A percentile compares a stretch with the other conserved stretches of the same genome.
Evolutionary conservation across 2,797 vertebrate species (phyloP).

Genomic region (Anguilla pacifica): DNA sequence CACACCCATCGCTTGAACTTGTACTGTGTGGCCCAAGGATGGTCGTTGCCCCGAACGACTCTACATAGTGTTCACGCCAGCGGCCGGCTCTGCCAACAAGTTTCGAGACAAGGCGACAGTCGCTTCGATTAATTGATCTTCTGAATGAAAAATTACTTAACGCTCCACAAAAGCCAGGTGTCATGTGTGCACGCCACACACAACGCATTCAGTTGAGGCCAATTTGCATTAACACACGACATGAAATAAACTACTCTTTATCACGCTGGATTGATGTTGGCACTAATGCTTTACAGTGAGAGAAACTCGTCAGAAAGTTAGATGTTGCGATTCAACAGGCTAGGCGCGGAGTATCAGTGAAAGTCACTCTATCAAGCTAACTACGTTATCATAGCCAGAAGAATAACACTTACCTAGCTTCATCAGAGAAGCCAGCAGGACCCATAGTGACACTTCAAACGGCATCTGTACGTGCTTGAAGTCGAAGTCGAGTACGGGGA

Average conservation of each 20-base stretch:
- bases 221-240: neutral
- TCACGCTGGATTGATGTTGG: too few species aligned
- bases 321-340: neutral
- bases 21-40: too few species aligned
- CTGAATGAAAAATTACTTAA: neutral
- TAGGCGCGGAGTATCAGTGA: neutral
- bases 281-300: neutral
- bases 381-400: too few species aligned
- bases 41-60: too few species aligned
- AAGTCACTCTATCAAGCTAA: neutral
- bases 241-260: neutral
- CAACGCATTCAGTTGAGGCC: neutral
- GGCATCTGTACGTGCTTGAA: conserved; percentile 75
- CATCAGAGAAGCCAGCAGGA: conserved; percentile 93
- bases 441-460: conserved; percentile 90
- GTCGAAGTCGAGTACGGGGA: conserved; percentile 85
- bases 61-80: too few species aligned
- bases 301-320: neutral
- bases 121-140: neutral
- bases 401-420: conserved; percentile 84
- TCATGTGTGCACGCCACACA: neutral
- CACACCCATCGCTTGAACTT: too few species aligned
- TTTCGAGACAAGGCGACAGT: neutral
- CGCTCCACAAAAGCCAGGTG: neutral
- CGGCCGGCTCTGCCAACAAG: neutral